A percentile compares a stretch with the other conserved stretches of the same genome.
Evolutionary conservation across 2,888 invertebrate genomes (phyloP).

Genomic region (Tyria jacobaeae): DNA sequence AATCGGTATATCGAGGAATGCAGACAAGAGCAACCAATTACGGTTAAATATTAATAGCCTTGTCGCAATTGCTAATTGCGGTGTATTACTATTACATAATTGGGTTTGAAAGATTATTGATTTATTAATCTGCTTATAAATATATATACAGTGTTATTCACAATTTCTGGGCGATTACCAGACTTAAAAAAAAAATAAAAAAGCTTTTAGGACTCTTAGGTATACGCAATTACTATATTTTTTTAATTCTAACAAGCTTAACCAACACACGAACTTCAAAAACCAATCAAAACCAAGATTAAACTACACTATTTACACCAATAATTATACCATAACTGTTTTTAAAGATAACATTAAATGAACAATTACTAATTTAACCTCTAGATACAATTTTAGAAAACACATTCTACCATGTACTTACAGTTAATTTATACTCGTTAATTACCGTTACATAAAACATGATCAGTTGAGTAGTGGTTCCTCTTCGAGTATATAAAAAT

Average conservation of each 20-base stretch:
- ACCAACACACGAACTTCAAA: too few species aligned
- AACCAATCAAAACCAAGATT: too few species aligned
- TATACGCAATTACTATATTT: too few species aligned
- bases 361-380: neutral
- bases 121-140: neutral
- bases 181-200: too few species aligned
- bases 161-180: too few species aligned
- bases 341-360: neutral
- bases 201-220: too few species aligned
- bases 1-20: conserved; percentile 37
- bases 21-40: conserved; percentile 40
- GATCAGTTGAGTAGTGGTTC: conserved; percentile 4
- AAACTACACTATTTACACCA: too few species aligned
- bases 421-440: neutral
- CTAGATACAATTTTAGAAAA: neutral
- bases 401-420: neutral
- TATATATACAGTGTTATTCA: too few species aligned
- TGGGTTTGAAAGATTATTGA: too few species aligned
- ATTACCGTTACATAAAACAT: conserved; percentile 1
- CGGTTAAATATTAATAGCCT: conserved; percentile 39
- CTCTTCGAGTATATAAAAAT: neutral
- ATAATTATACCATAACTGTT: neutral
- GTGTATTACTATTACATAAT: conserved; percentile 26
- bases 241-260: too few species aligned
- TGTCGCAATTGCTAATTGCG: conserved; percentile 30